Conservation (phyloP, 2,113 vertebrate species). For the Thunnus thynnus region DNA sequence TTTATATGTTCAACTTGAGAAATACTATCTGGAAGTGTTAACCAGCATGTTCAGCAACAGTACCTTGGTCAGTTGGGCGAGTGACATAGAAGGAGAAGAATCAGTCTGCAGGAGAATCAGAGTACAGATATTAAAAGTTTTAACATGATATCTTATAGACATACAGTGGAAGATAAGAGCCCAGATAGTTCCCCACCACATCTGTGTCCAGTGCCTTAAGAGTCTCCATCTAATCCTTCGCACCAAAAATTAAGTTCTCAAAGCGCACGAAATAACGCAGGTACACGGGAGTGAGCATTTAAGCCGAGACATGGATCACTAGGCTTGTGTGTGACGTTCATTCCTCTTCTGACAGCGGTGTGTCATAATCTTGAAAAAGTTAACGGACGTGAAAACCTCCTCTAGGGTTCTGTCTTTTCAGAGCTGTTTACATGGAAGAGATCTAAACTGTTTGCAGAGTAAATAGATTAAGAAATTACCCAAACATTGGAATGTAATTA, state of each 20-base stretch:
- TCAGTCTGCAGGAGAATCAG: conserved; percentile 95
- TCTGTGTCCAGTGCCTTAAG: conserved; percentile 52
- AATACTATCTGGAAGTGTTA: neutral
- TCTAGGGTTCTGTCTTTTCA: neutral
- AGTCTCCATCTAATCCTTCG: conserved; percentile 8
- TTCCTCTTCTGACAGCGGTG: neutral
- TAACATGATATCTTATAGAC: conserved; percentile 74
- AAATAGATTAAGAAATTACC: neutral
- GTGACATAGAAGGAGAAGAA: conserved; percentile 96
- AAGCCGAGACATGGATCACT: neutral
- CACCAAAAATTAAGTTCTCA: conserved; percentile 4
- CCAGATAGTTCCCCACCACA: conserved; percentile 64
- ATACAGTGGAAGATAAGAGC: conserved; percentile 64
- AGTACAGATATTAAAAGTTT: conserved; percentile 90
- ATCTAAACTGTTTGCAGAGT: neutral
- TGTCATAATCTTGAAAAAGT: neutral
- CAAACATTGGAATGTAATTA: neutral
- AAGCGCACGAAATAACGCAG: conserved; percentile 10
- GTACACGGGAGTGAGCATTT: neutral
- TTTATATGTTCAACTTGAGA: neutral
- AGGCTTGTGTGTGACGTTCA: neutral
- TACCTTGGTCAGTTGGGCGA: conserved; percentile 99
- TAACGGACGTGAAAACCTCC: neutral
- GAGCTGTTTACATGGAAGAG: neutral
- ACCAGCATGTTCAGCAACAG: neutral